A percentile compares a stretch with the other conserved stretches of the same genome.
Conservation (phyloP, 2,797 vertebrate species). For the Gymnothorax reevesii region DNA sequence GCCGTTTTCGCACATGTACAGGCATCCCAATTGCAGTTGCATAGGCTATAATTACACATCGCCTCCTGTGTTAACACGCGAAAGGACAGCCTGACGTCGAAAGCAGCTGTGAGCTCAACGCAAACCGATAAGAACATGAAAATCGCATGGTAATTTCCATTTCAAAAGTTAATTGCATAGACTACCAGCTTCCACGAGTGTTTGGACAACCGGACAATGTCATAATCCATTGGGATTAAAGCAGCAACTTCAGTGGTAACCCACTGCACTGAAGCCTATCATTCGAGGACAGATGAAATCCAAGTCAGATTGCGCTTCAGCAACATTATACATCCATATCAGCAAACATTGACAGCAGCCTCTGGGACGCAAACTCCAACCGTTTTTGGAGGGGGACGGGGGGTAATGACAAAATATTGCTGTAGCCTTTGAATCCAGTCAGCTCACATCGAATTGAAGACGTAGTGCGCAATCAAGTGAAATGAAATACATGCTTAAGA, state of each 20-base stretch:
- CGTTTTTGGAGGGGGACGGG: no score
- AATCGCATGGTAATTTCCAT: background rate
- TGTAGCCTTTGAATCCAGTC: background rate
- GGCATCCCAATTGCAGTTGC: background rate
- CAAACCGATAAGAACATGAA: background rate
- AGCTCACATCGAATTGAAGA: background rate
- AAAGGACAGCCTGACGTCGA: background rate
- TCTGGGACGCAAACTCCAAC: background rate
- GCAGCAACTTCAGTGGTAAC: background rate
- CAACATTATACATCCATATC: background rate
- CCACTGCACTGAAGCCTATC: background rate
- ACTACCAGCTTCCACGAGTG: background rate
- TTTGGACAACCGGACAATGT: conserved; percentile 7
- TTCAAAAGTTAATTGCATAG: background rate
- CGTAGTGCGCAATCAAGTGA: background rate
- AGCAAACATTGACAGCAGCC: no score
- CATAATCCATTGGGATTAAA: background rate
- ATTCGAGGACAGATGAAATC: background rate
- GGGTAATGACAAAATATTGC: background rate
- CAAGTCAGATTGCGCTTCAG: background rate
- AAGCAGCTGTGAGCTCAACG: background rate
- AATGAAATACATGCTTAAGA: background rate
- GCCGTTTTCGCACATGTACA: background rate
- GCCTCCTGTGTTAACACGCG: background rate
- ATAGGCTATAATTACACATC: background rate